These are phyloP conservation scores for Pediacus dermestoides DNA, from an alignment of 2,888 invertebrate species.

Conservation along the genomic window DNA sequence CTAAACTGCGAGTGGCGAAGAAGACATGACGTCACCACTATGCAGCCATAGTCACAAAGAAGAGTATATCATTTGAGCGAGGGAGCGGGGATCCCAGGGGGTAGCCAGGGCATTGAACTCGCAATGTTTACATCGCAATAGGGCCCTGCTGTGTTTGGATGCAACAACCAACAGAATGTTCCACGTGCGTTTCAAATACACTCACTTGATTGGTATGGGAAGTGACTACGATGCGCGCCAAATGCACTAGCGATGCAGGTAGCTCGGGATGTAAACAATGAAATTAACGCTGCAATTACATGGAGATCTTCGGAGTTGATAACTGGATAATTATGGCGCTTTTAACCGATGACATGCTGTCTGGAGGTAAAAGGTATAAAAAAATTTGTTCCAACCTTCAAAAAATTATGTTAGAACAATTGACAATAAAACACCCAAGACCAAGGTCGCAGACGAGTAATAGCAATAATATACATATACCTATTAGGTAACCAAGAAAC, in stretches of 20 bases:
- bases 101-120: slow-evolving; percentile 41
- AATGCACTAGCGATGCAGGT: slow-evolving; percentile 13
- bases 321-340: too few relatives aligned
- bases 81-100: slow-evolving; percentile 23
- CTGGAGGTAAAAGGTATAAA: too few relatives aligned
- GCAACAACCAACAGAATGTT: slow-evolving; percentile 1
- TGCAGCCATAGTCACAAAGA: slow-evolving; percentile 21
- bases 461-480: too few relatives aligned
- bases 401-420: too few relatives aligned
- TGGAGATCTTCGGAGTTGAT: background rate
- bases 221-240: slow-evolving; percentile 10
- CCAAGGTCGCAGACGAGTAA: too few relatives aligned
- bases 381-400: too few relatives aligned
- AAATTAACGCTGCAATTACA: background rate
- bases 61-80: slow-evolving; percentile 22
- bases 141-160: slow-evolving; percentile 27
- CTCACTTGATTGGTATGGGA: slow-evolving; percentile 12
- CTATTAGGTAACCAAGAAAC: too few relatives aligned
- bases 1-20: too few relatives aligned
- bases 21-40: slow-evolving; percentile 21
- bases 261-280: slow-evolving; percentile 6
- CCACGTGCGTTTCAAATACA: slow-evolving; percentile 16
- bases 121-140: slow-evolving; percentile 48
- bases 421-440: too few relatives aligned
- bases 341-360: too few relatives aligned